Evolutionary conservation across 2,797 vertebrate species (phyloP).

Genomic region (Darevskia mixta): DNA sequence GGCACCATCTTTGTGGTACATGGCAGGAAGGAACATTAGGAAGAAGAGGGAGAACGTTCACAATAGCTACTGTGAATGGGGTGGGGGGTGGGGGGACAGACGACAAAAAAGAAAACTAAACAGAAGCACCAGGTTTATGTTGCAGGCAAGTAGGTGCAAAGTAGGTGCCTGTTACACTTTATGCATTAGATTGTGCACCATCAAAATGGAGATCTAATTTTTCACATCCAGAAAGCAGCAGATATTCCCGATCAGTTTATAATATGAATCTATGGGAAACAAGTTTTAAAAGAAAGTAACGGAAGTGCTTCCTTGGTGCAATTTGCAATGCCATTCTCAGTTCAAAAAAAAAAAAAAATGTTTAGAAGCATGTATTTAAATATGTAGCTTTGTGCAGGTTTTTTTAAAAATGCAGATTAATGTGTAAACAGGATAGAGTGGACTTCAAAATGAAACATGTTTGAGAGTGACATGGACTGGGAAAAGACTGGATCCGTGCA

Average conservation of each 20-base stretch:
- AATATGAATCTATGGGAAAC: conserved; percentile 8
- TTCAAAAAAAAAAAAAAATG: too few relatives aligned
- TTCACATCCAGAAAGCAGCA: conserved; percentile 36
- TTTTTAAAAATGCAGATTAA: neutral
- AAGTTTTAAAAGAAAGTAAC: neutral
- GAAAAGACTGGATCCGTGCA: neutral
- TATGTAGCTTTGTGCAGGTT: too few relatives aligned
- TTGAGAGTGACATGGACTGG: neutral
- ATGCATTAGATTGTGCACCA: neutral
- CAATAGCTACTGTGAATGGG: neutral
- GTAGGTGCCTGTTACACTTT: neutral
- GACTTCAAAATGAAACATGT: neutral
- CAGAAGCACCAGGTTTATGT: neutral
- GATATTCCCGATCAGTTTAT: conserved; percentile 42
- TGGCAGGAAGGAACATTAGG: neutral
- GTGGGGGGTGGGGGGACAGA: too few relatives aligned
- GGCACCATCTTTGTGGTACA: neutral
- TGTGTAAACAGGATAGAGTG: neutral
- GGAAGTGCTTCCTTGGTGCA: too few relatives aligned
- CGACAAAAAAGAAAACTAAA: neutral
- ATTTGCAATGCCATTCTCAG: too few relatives aligned
- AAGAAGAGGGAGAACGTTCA: neutral
- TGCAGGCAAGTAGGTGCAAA: neutral
- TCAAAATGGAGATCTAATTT: conserved; percentile 42
- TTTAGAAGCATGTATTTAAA: too few relatives aligned